Conservation (phyloP, 2,888 invertebrate genomes). For the Sesia bembeciformis region DNA sequence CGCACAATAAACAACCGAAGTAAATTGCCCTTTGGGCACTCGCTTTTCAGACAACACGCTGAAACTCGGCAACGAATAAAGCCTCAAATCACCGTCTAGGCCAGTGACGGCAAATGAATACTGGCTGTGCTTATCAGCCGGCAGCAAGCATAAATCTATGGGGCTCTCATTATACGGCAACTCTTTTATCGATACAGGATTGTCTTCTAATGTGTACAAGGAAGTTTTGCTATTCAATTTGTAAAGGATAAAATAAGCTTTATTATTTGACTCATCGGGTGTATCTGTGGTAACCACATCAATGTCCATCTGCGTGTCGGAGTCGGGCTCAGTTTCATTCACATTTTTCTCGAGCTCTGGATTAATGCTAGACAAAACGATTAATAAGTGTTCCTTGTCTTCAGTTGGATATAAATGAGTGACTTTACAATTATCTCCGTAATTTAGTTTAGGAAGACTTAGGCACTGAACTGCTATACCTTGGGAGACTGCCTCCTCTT, state of each 20-base stretch:
- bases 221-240: slow-evolving; percentile 53
- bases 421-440: slow-evolving; percentile 67
- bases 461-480: slow-evolving; percentile 75
- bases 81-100: slow-evolving; percentile 81
- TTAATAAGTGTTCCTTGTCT: slow-evolving; percentile 80
- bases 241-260: slow-evolving; percentile 53
- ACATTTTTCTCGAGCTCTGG: slow-evolving; percentile 40
- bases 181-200: slow-evolving; percentile 76
- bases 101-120: slow-evolving; percentile 84
- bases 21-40: slow-evolving; percentile 81
- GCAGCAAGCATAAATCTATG: slow-evolving; percentile 80
- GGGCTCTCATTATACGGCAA: slow-evolving; percentile 79
- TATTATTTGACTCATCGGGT: slow-evolving; percentile 33
- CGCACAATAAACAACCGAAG: slow-evolving; percentile 89
- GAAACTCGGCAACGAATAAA: slow-evolving; percentile 82
- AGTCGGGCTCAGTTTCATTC: slow-evolving; percentile 43
- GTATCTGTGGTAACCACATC: slow-evolving; percentile 39
- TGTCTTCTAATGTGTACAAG: slow-evolving; percentile 64
- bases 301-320: slow-evolving; percentile 64
- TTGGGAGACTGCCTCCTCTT: slow-evolving; percentile 53
- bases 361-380: slow-evolving; percentile 66
- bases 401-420: slow-evolving; percentile 80
- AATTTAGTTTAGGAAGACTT: slow-evolving; percentile 57
- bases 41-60: slow-evolving; percentile 79
- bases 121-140: slow-evolving; percentile 59